Conservation (phyloP, 1,140 invertebrate species). For the Cotesia chilonis region DNA sequence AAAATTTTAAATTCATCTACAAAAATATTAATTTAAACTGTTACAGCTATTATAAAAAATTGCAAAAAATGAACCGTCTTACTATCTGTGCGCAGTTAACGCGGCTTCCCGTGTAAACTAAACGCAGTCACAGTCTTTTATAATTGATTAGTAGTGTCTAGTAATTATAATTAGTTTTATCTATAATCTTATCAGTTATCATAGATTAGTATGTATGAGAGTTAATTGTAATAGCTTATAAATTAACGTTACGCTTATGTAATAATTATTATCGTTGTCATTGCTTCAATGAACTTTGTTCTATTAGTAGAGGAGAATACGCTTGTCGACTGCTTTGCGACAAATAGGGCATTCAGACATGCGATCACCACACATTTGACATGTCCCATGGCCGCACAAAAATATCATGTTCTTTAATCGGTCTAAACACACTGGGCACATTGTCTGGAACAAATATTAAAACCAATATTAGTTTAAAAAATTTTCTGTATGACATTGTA, state of each 20-base stretch:
- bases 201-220: neutral
- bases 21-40: slow-evolving; percentile 3
- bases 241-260: slow-evolving; percentile 10
- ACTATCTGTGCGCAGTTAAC: slow-evolving; percentile 4
- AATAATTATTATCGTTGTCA: slow-evolving; percentile 22
- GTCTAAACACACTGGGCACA: slow-evolving; percentile 98
- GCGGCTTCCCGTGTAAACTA: neutral
- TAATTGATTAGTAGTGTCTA: neutral
- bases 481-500: too few species aligned
- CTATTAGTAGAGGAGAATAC: slow-evolving; percentile 86
- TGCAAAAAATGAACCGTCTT: neutral
- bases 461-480: too few species aligned
- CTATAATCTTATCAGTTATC: neutral
- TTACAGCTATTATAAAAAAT: neutral
- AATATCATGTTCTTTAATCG: slow-evolving; percentile 98
- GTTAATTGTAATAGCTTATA: neutral
- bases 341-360: slow-evolving; percentile 98
- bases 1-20: too few species aligned
- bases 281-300: slow-evolving; percentile 17
- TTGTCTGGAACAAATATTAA: slow-evolving; percentile 76
- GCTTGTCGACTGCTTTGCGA: slow-evolving; percentile 92
- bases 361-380: slow-evolving; percentile 97
- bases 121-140: slow-evolving; percentile 18
- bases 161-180: neutral
- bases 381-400: slow-evolving; percentile 95